Percentiles rank a stretch among this genome's conserved stretches.
phyloP scores from a whole-genome alignment of 2,797 vertebrate genomes.

The Allobates femoralis region DNA sequence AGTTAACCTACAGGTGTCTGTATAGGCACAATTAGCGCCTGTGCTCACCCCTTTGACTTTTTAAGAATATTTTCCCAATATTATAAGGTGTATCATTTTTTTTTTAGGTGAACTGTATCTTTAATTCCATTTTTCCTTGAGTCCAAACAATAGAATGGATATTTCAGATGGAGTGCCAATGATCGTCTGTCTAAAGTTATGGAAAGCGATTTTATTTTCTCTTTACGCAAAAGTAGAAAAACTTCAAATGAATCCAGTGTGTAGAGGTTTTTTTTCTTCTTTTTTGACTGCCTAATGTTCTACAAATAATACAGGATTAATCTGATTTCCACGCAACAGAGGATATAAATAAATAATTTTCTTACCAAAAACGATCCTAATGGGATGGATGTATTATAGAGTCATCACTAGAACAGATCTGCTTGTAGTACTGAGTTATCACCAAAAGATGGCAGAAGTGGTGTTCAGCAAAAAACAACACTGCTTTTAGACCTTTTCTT shows the following conservation, averaged over 20 bases:
- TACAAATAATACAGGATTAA: not conserved
- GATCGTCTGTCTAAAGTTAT: not conserved
- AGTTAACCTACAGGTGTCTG: not conserved
- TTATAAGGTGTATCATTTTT: not conserved
- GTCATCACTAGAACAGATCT: not conserved
- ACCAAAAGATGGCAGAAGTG: slow-evolving; percentile 45
- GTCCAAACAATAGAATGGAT: not conserved
- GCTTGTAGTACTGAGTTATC: not conserved
- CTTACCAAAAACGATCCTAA: not conserved
- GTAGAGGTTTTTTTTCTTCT: not conserved
- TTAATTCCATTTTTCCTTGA: not conserved
- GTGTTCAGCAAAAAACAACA: not conserved
- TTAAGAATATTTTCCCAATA: not conserved
- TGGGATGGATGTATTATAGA: not conserved
- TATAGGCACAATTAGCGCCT: not conserved
- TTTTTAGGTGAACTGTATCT: not conserved
- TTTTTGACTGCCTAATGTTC: not conserved
- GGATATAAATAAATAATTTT: not conserved
- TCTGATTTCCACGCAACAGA: not conserved
- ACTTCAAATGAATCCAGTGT: not conserved
- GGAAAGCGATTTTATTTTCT: not conserved
- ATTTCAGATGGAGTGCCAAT: not conserved
- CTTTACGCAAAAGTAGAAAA: not conserved
- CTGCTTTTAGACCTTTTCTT: not conserved
- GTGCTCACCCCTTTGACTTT: not conserved